These are phyloP conservation scores for Dicranocentrus wangi DNA, from an alignment of 2,888 invertebrate genomes.

Conservation along the genomic window DNA sequence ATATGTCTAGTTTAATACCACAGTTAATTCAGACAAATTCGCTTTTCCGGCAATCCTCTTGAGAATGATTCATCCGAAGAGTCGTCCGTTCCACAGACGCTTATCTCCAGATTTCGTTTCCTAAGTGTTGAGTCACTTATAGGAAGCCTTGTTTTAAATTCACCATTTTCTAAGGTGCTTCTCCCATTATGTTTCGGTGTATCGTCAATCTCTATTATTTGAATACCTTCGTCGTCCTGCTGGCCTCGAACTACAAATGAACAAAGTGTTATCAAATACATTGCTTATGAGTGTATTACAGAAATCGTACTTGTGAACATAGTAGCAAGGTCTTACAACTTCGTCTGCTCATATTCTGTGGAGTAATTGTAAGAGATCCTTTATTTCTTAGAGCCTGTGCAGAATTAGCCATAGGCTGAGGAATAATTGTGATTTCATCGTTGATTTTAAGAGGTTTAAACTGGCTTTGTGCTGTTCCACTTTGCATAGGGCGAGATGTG, in stretches of 20 bases:
- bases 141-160: conserved; percentile 68
- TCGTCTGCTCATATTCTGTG: conserved; percentile 65
- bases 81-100: conserved; percentile 72
- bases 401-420: conserved; percentile 80
- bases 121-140: conserved; percentile 72
- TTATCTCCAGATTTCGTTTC: conserved; percentile 72
- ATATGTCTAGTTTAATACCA: conserved; percentile 46
- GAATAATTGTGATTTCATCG: conserved; percentile 91
- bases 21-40: conserved; percentile 67
- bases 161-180: conserved; percentile 67
- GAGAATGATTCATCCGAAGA: conserved; percentile 67
- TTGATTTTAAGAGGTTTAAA: conserved; percentile 89
- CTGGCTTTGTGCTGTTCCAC: conserved; percentile 63
- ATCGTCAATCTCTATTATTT: conserved; percentile 73
- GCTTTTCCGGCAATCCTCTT: conserved; percentile 66
- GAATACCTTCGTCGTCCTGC: conserved; percentile 72
- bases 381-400: conserved; percentile 65
- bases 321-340: conserved; percentile 51
- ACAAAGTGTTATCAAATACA: neutral
- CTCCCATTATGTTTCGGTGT: conserved; percentile 69
- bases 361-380: conserved; percentile 73
- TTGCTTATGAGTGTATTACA: too few species aligned
- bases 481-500: conserved; percentile 59
- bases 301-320: neutral
- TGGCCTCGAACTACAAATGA: conserved; percentile 51